phyloP scores from a whole-genome alignment of 2,797 vertebrate species.

The Peromyscus nudipes region DNA sequence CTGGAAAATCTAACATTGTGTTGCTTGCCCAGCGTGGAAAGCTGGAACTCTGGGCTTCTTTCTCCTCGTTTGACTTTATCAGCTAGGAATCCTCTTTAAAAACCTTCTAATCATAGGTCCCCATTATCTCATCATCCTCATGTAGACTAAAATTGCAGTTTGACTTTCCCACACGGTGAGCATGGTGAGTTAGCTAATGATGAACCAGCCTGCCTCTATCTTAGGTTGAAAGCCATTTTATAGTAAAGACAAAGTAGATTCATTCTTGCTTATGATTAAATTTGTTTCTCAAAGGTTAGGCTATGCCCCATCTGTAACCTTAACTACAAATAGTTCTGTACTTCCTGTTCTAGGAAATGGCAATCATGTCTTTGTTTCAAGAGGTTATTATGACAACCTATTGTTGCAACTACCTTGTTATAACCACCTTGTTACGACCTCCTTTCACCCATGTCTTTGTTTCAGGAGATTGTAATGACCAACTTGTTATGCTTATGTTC shows the following conservation, averaged over 20 bases:
- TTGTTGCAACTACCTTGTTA: no score
- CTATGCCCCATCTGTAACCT: no score
- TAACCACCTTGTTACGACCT: no score
- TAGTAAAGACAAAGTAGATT: background rate
- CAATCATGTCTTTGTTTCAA: no score
- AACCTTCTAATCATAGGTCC: background rate
- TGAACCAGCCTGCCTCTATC: background rate
- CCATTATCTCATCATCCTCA: background rate
- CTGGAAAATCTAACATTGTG: background rate
- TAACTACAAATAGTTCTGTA: no score
- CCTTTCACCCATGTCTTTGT: no score
- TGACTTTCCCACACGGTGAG: no score
- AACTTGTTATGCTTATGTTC: no score
- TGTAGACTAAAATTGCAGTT: background rate
- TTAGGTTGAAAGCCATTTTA: background rate
- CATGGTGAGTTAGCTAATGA: background rate
- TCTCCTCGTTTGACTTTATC: background rate
- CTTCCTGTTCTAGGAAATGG: no score
- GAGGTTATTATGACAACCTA: no score
- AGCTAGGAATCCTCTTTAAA: no score
- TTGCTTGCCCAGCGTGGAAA: background rate
- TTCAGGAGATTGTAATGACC: no score
- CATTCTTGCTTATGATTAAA: background rate
- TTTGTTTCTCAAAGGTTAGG: background rate
- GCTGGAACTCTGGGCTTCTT: background rate